Evolutionary conservation across 2,888 invertebrate genomes (phyloP), one percentile per base, ranked within the genome.

Genomic region (Phengaris alcon): DNA sequence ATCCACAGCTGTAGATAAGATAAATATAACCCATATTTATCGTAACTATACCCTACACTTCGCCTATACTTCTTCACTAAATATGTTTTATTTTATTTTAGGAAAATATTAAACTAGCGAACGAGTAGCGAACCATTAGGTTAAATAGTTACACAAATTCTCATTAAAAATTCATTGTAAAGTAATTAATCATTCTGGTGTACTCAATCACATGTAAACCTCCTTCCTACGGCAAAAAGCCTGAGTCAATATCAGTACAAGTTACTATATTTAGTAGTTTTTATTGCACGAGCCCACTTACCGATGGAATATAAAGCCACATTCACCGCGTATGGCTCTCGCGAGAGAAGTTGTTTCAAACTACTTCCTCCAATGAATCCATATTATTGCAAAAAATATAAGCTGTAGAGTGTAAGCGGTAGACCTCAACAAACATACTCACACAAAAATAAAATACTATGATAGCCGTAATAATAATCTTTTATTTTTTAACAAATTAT

Each of bases 191-290:
- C 64, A 64, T 35, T 64, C 59, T 15, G 64, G 12, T 44, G 6
- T 13, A 7, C 64, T 35, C 35, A 64, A 22, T 22, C 15, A 64
- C 12, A 72, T 72, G 52, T 13, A 52, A 35, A 54, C 22, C 15
- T 52, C 51, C 72, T 72, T 54, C 72, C 72, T 72, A 72, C 72
- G 22, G 22, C 51, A 72, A 52, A 22, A 70, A 72, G 22, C 10
- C 72, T 35, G 72, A 72, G 22, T 72, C 52, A 72, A 54, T 72
- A 35, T 15, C 48, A 10, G 6, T 52, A 72, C 72, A 54, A 72
- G 72, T 72, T 72, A 54, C 72, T 72, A 72, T 52, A 72, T 72
- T 52, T 72, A 72, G 72, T 54, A 52, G 54, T 54, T 52, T 72
- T 72, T 72, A 72, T 54, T 13, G 72, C 48, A 48, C 54, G 54